Evolutionary conservation across 2,113 vertebrate genomes (phyloP).

Genomic region (Myrmecophaga tridactyla): DNA sequence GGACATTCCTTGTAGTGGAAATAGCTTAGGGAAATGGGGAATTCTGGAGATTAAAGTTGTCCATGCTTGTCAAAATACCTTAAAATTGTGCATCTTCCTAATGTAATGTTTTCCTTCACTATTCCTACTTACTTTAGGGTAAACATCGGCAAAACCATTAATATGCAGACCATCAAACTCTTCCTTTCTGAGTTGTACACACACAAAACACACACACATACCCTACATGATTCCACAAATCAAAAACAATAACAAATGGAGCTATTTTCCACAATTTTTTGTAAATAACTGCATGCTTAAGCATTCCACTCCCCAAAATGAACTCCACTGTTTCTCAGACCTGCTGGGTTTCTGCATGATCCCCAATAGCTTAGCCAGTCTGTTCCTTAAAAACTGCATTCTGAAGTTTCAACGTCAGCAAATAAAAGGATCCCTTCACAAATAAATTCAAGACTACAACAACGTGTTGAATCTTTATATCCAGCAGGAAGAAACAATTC

Average conservation of each 20-base stretch:
- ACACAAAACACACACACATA: background rate
- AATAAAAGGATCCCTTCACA: background rate
- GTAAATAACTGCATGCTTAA: slow-evolving; percentile 32
- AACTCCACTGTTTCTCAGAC: background rate
- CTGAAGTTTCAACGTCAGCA: background rate
- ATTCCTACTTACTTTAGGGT: background rate
- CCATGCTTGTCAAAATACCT: background rate
- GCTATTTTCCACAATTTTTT: slow-evolving; percentile 49
- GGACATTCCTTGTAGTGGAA: background rate
- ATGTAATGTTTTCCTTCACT: slow-evolving; percentile 42
- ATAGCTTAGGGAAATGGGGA: background rate
- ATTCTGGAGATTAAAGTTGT: background rate
- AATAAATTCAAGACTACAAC: background rate
- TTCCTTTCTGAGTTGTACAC: slow-evolving; percentile 17
- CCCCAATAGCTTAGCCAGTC: background rate
- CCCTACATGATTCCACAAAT: slow-evolving; percentile 32
- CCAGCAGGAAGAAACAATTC: background rate
- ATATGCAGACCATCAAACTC: slow-evolving; percentile 2
- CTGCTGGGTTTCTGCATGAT: background rate
- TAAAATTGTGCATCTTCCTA: background rate
- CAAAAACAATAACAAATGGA: slow-evolving; percentile 51
- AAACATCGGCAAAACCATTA: slow-evolving; percentile 48
- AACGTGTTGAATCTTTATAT: background rate
- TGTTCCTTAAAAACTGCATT: background rate
- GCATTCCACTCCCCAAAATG: slow-evolving; percentile 1